A percentile compares a stretch with the other conserved stretches of the same genome.
Evolutionary conservation across 2,113 vertebrate genomes (phyloP).

Genomic region (Gallinago paraguaiae): DNA sequence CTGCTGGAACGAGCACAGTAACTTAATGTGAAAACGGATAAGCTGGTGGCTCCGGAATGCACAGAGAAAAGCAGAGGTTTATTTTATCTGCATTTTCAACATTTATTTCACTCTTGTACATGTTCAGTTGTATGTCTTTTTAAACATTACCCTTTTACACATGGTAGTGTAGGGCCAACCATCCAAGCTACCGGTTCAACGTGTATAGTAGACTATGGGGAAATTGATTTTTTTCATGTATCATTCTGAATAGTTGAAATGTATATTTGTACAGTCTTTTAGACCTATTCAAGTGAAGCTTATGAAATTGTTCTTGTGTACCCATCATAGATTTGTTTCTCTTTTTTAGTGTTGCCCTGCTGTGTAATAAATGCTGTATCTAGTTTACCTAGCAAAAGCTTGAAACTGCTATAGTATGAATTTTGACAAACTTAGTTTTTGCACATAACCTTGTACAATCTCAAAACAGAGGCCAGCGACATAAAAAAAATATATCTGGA

Average conservation of each 20-base stretch:
- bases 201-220: conserved; percentile 81
- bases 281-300: conserved; percentile 92
- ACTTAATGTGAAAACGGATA: conserved; percentile 69
- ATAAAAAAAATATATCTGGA: conserved; percentile 80
- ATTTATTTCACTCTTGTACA: conserved; percentile 69
- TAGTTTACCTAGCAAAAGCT: conserved; percentile 91
- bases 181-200: conserved; percentile 75
- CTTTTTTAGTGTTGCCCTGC: conserved; percentile 91
- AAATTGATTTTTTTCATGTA: conserved; percentile 84
- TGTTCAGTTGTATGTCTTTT: conserved; percentile 72
- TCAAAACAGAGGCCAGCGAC: conserved; percentile 82
- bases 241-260: conserved; percentile 89
- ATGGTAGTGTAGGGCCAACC: conserved; percentile 76
- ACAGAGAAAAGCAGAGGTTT: conserved; percentile 73
- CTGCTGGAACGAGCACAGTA: conserved; percentile 70
- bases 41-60: conserved; percentile 71
- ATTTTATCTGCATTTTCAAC: conserved; percentile 70
- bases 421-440: conserved; percentile 89
- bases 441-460: conserved; percentile 92
- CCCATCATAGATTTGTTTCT: conserved; percentile 86
- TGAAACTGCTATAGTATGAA: conserved; percentile 90
- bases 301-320: conserved; percentile 87
- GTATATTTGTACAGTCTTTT: conserved; percentile 99
- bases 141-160: conserved; percentile 71
- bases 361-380: conserved; percentile 94